phyloP scores from a whole-genome alignment of 2,113 vertebrate genomes.

The Syrrhaptes paradoxus region DNA sequence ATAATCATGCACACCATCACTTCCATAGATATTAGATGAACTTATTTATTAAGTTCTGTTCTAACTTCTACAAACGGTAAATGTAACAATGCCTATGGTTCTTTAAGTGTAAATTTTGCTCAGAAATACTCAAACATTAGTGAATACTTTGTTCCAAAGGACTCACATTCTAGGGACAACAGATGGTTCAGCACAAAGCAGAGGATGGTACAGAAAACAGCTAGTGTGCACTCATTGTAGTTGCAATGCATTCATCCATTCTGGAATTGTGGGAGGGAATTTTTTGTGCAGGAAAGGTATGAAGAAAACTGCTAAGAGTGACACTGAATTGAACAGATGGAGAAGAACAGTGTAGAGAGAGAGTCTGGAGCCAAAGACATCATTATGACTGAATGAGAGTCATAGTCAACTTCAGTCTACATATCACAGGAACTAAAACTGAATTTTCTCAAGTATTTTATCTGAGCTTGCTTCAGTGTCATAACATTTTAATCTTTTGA shows the following conservation, averaged over 20 bases:
- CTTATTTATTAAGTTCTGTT: background rate
- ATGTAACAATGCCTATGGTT: background rate
- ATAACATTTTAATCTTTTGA: slow-evolving; percentile 50
- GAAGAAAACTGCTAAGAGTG: slow-evolving; percentile 1
- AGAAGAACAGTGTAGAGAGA: slow-evolving; percentile 5
- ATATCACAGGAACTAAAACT: slow-evolving; percentile 19
- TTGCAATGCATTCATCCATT: background rate
- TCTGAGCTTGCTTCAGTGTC: slow-evolving; percentile 40
- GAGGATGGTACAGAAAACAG: background rate
- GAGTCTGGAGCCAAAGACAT: slow-evolving; percentile 23
- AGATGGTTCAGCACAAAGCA: slow-evolving; percentile 13
- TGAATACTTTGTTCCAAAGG: background rate
- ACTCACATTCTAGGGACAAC: background rate
- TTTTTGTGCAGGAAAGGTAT: background rate
- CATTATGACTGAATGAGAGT: slow-evolving; percentile 16
- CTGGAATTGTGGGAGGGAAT: slow-evolving; percentile 10
- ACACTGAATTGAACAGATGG: slow-evolving; percentile 29
- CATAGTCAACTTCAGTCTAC: slow-evolving; percentile 39
- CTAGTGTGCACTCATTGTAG: background rate
- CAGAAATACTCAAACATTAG: background rate
- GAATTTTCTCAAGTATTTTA: slow-evolving; percentile 46
- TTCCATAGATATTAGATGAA: background rate
- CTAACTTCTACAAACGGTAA: background rate
- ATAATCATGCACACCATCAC: background rate
- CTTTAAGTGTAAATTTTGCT: background rate